These are phyloP conservation scores for Megalopta genalis DNA, from an alignment of 1,140 invertebrate species.

Conservation along the genomic window DNA sequence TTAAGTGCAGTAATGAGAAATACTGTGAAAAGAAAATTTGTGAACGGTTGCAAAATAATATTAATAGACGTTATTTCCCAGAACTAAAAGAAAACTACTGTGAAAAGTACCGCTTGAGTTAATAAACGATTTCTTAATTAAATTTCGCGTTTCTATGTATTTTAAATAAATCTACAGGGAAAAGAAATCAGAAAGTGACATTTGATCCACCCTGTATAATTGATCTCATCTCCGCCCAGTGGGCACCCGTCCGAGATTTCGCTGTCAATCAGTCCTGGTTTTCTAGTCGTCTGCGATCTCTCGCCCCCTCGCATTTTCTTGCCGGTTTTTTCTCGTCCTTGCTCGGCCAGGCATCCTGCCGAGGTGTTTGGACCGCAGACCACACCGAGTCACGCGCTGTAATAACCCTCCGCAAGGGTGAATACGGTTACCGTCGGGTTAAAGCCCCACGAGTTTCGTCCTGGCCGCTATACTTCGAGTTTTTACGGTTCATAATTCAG, in stretches of 20 bases:
- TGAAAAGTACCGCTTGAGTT: too few relatives aligned
- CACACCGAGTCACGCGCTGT: conserved; percentile 76
- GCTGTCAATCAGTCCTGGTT: conserved; percentile 9
- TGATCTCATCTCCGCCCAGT: background rate
- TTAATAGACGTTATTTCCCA: too few relatives aligned
- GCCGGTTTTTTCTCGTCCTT: conserved; percentile 4
- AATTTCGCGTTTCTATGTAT: too few relatives aligned
- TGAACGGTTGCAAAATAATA: too few relatives aligned
- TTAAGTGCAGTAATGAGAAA: too few relatives aligned
- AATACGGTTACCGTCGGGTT: conserved; percentile 74
- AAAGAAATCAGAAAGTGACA: too few relatives aligned
- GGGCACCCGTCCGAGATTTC: conserved; percentile 12
- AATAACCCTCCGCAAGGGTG: conserved; percentile 76
- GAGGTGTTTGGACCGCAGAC: conserved; percentile 76
- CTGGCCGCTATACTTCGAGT: conserved; percentile 67
- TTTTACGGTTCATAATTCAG: conserved; percentile 81
- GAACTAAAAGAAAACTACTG: too few relatives aligned
- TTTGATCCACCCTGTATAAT: too few relatives aligned
- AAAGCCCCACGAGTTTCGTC: conserved; percentile 70
- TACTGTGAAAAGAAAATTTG: too few relatives aligned
- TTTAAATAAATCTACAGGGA: too few relatives aligned
- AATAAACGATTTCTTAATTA: too few relatives aligned
- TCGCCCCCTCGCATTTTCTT: background rate
- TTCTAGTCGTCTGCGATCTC: conserved; percentile 8
- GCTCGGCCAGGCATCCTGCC: conserved; percentile 63